Evolutionary conservation across 2,113 vertebrate species (phyloP).

Genomic region (Falcunculus frontatus): DNA sequence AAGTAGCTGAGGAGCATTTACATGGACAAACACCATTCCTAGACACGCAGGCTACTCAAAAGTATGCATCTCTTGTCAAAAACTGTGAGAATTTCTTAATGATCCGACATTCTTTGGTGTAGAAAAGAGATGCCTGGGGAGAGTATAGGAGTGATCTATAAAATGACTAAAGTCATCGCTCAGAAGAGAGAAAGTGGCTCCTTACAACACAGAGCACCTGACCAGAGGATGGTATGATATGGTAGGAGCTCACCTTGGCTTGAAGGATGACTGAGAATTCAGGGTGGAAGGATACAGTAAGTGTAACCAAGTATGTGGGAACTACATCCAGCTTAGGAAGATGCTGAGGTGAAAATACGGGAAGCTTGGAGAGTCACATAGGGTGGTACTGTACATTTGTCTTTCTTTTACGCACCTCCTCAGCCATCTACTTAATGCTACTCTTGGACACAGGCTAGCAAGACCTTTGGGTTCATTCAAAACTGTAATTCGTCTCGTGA

Average conservation of each 20-base stretch:
- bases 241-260: neutral
- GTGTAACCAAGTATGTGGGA: neutral
- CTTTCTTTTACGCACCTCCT: neutral
- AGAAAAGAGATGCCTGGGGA: neutral
- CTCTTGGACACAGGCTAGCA: neutral
- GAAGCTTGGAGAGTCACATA: neutral
- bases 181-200: neutral
- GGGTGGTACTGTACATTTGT: neutral
- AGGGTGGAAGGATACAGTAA: neutral
- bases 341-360: neutral
- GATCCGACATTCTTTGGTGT: neutral
- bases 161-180: neutral
- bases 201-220: neutral
- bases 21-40: neutral
- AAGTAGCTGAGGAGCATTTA: neutral
- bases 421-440: fast-evolving
- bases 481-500: neutral
- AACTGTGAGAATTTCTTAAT: neutral
- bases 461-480: neutral
- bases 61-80: neutral
- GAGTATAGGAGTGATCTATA: neutral
- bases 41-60: neutral
- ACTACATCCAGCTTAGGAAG: neutral
- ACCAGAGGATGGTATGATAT: neutral
- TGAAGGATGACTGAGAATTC: neutral